Percentiles rank a stretch among this genome's conserved stretches.
Conservation (phyloP, 2,797 vertebrate genomes). For the Liparis tanakae region DNA sequence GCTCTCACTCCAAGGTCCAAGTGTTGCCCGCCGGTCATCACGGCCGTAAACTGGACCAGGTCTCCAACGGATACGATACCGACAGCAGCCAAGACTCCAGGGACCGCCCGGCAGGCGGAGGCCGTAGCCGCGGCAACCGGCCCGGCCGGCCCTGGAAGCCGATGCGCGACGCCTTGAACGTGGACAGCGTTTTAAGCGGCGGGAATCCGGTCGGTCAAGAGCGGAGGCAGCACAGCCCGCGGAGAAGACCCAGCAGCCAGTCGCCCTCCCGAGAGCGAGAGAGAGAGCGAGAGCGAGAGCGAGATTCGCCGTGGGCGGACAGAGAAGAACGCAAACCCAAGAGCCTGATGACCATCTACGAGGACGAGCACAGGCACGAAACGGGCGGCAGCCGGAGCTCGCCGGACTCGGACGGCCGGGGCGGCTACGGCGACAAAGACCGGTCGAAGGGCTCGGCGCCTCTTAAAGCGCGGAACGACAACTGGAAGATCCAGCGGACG, state of each 20-base stretch:
- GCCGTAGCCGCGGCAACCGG: constrained; percentile 75
- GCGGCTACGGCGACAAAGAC: constrained; percentile 81
- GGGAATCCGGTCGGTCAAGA: constrained; percentile 51
- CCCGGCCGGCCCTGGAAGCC: constrained; percentile 88
- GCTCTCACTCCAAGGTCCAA: constrained; percentile 60
- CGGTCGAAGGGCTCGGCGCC: constrained; percentile 77
- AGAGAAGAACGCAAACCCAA: constrained; percentile 88
- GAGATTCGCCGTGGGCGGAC: constrained; percentile 67
- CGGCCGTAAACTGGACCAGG: constrained; percentile 64
- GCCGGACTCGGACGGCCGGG: constrained; percentile 86
- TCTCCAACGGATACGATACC: constrained; percentile 88
- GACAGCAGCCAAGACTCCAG: constrained; percentile 92
- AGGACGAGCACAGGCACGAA: constrained; percentile 92
- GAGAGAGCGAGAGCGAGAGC: constrained; percentile 52
- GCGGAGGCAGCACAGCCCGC: constrained; percentile 84
- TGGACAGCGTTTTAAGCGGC: constrained; percentile 91
- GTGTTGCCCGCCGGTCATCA: constrained; percentile 51
- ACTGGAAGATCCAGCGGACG: constrained; percentile 92
- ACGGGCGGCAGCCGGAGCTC: constrained; percentile 87
- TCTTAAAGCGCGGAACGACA: constrained; percentile 83
- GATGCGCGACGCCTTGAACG: constrained; percentile 91
- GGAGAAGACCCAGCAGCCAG: constrained; percentile 75
- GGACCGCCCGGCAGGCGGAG: constrained; percentile 80
- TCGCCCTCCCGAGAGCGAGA: constrained; percentile 59
- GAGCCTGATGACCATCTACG: constrained; percentile 95